phyloP scores from a whole-genome alignment of 2,888 invertebrate genomes.

The Melieria picta region DNA sequence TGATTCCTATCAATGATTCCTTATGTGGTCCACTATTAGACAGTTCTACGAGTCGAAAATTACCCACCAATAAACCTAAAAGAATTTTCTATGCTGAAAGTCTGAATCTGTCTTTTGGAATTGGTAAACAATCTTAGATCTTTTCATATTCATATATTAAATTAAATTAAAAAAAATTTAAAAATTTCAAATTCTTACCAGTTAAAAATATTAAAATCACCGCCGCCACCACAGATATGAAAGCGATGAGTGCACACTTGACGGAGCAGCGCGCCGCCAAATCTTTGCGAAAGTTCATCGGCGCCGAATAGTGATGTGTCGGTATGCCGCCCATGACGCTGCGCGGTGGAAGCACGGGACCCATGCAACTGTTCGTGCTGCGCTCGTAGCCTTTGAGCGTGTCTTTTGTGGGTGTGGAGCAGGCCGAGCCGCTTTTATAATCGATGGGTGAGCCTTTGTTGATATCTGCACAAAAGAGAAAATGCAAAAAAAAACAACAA shows the following conservation, averaged over 20 bases:
- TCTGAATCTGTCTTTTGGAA: no score
- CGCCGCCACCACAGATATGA: slow-evolving; percentile 84
- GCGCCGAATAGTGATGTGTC: slow-evolving; percentile 80
- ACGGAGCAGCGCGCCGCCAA: slow-evolving; percentile 88
- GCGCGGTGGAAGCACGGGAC: slow-evolving; percentile 80
- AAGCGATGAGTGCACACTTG: slow-evolving; percentile 90
- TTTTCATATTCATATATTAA: neutral
- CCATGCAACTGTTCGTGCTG: slow-evolving; percentile 72
- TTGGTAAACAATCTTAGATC: no score
- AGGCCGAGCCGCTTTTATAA: slow-evolving; percentile 85
- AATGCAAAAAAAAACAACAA: slow-evolving; percentile 1
- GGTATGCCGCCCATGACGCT: slow-evolving; percentile 68
- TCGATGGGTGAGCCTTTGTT: slow-evolving; percentile 89
- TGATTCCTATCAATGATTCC: no score
- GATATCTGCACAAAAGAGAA: slow-evolving; percentile 72
- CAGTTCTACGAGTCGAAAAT: no score
- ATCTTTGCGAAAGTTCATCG: slow-evolving; percentile 89
- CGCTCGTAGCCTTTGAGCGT: slow-evolving; percentile 71
- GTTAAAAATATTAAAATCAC: slow-evolving; percentile 88
- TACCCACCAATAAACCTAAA: no score
- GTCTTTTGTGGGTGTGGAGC: slow-evolving; percentile 87
- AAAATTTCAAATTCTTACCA: slow-evolving; percentile 69
- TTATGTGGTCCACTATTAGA: no score
- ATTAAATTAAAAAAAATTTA: neutral
- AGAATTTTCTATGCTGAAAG: no score